Conservation (phyloP, 1,140 invertebrate species). For the fruit fly (Drosophila melanogaster) region DNA sequence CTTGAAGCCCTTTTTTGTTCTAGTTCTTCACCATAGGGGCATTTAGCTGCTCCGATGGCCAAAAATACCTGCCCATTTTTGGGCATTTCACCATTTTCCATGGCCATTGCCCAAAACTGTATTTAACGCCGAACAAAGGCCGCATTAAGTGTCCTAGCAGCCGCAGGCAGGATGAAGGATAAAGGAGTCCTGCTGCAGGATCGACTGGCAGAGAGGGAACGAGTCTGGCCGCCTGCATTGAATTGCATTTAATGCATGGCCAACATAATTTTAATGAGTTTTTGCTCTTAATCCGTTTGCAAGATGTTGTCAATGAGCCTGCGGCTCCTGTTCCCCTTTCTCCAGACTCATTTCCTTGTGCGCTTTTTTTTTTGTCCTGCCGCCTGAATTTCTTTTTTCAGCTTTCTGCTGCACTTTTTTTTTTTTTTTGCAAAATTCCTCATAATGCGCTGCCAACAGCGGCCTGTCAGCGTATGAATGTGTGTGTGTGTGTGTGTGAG, state of each 20-base stretch:
- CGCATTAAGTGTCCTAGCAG: conserved; percentile 39
- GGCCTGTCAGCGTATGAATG: conserved; percentile 45
- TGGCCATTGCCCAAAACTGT: conserved; percentile 41
- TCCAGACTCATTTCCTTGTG: neutral
- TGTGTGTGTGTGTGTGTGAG: conserved; percentile 25
- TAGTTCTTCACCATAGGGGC: neutral
- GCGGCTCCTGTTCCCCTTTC: conserved; percentile 44
- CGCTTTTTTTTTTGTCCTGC: conserved; percentile 40
- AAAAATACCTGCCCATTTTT: neutral
- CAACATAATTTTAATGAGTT: conserved; percentile 82
- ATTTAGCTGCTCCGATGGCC: conserved; percentile 3
- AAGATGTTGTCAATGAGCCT: conserved; percentile 79
- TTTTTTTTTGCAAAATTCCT: conserved; percentile 41
- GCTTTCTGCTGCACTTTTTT: neutral
- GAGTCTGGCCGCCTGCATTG: conserved; percentile 53
- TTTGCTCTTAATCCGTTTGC: conserved; percentile 79
- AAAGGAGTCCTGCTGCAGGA: conserved; percentile 3
- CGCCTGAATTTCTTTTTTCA: conserved; percentile 2
- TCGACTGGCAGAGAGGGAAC: neutral
- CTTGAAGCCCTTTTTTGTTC: neutral
- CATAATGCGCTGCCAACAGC: conserved; percentile 62
- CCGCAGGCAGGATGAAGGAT: conserved; percentile 27
- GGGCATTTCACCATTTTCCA: conserved; percentile 9
- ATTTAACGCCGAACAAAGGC: conserved; percentile 49
- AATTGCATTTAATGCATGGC: conserved; percentile 80